A percentile compares a stretch with the other conserved stretches of the same genome.
phyloP scores from a whole-genome alignment of 2,888 invertebrate genomes.

The Chrysina gloriosa region DNA sequence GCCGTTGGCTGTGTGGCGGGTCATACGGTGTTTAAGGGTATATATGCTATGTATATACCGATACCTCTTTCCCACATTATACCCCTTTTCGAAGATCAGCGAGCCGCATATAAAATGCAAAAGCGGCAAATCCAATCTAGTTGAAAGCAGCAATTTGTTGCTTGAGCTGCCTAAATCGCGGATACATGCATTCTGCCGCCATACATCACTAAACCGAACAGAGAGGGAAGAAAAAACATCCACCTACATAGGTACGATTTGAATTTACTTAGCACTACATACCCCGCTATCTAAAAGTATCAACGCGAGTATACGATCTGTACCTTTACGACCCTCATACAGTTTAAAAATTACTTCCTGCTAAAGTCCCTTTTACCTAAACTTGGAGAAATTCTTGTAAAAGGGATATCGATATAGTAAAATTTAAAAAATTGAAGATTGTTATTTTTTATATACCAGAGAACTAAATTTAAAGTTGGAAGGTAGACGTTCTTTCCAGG shows the following conservation, averaged over 20 bases:
- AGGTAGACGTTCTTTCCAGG: no score
- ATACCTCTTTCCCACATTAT: conserved; percentile 3
- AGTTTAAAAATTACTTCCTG: no score
- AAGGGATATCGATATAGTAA: no score
- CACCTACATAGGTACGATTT: conserved; percentile 47
- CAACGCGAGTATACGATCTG: conserved; percentile 37
- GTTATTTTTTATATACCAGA: no score
- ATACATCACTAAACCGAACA: conserved; percentile 46
- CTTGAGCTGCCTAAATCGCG: conserved; percentile 54
- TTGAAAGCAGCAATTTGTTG: conserved; percentile 61
- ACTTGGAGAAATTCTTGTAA: no score
- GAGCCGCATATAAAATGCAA: conserved; percentile 54
- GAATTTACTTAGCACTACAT: conserved; percentile 49
- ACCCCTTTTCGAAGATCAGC: not conserved
- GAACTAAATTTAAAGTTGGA: no score
- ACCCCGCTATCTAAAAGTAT: conserved; percentile 39
- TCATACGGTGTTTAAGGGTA: conserved; percentile 48
- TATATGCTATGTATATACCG: not conserved
- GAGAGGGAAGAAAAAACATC: conserved; percentile 38
- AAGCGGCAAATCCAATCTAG: conserved; percentile 61
- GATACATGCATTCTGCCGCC: conserved; percentile 47
- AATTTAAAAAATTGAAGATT: no score
- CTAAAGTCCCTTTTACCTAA: no score
- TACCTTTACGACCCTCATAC: conserved; percentile 13
- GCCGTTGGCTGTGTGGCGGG: conserved; percentile 48